A percentile compares a stretch with the other conserved stretches of the same genome.
Evolutionary conservation across 2,797 vertebrate genomes (phyloP).

Genomic region (Poeciliopsis gracilis): DNA sequence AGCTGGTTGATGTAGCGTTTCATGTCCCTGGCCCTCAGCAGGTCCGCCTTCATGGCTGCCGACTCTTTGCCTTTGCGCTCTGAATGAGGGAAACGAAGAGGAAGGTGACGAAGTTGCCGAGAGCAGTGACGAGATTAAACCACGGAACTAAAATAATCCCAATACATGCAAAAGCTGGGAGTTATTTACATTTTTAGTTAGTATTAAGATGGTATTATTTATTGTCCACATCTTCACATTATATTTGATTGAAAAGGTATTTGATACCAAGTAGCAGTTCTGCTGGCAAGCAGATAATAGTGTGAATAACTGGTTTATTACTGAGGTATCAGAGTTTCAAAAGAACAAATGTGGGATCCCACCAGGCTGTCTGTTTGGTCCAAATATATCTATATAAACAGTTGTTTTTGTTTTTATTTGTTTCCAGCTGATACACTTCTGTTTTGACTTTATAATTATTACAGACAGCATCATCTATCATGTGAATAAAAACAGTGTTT

Average conservation of each 20-base stretch:
- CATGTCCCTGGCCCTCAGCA: conserved; percentile 95
- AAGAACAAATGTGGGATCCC: neutral
- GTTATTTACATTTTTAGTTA: neutral
- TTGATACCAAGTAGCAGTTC: neutral
- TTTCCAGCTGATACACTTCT: neutral
- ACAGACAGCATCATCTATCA: neutral
- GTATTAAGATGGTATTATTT: neutral
- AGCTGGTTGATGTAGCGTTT: conserved; percentile 99
- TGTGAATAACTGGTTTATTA: neutral
- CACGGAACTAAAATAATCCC: neutral
- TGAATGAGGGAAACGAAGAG: conserved; percentile 45
- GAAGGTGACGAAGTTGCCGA: neutral
- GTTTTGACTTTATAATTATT: neutral
- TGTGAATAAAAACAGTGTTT: neutral
- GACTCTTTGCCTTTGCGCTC: conserved; percentile 94
- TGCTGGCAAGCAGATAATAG: neutral
- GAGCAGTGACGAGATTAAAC: neutral
- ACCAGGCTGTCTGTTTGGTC: neutral
- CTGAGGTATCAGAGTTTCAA: neutral
- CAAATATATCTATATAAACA: neutral
- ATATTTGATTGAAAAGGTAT: neutral
- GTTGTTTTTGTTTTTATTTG: neutral
- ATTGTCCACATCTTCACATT: neutral
- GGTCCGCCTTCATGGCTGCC: conserved; percentile 96
- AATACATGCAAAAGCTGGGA: neutral